Evolutionary conservation across 1,140 invertebrate species (phyloP).

Genomic region (Drosophila lini): DNA sequence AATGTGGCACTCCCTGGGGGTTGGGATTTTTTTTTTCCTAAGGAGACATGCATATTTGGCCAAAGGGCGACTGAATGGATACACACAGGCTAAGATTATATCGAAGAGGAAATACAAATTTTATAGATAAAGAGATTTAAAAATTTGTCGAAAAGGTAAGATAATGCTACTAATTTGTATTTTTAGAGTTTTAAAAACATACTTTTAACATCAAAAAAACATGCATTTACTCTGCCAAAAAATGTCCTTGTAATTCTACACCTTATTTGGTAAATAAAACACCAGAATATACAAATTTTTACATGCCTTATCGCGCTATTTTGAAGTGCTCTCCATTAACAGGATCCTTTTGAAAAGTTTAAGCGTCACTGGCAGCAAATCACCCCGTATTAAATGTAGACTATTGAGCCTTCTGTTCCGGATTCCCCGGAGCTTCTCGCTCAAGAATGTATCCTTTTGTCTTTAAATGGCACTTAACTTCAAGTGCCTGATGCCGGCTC

Average conservation of each 20-base stretch:
- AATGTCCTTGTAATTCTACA: background rate
- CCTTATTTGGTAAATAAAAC: conserved; percentile 1
- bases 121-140: background rate
- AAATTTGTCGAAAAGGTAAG: too few species aligned
- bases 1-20: background rate
- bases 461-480: conserved; percentile 79
- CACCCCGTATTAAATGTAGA: conserved; percentile 26
- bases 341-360: conserved; percentile 16
- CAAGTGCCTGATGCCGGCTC: conserved; percentile 58
- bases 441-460: conserved; percentile 63
- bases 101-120: background rate
- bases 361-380: conserved; percentile 16
- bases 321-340: conserved; percentile 10
- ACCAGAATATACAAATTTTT: background rate
- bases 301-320: background rate
- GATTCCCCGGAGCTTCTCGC: conserved; percentile 10
- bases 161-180: background rate
- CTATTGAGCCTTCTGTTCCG: conserved; percentile 34
- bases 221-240: background rate
- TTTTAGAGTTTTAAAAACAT: too few species aligned
- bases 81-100: background rate
- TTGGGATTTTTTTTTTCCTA: background rate
- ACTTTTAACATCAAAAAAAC: background rate
- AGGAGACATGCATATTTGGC: background rate
- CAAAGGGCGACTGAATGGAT: background rate